Base-by-base conservation (phyloP, 2,888 invertebrate species). In the Aphidius colemani region DNA sequence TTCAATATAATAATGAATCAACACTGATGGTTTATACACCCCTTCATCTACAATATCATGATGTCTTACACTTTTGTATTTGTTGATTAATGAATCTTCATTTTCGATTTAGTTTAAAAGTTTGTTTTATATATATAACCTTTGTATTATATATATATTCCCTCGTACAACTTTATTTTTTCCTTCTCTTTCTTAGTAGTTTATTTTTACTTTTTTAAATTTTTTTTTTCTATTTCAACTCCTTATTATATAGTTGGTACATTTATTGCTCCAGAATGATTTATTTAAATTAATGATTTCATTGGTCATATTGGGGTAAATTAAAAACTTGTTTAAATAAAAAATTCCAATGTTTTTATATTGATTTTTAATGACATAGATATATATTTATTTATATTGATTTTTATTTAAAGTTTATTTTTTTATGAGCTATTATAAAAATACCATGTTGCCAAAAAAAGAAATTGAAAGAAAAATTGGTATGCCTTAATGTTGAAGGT, bases 71-170 rank as follows among this genome's bases (percentile, higher is more conserved):
- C 5, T 30, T 30, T 30, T 30, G 30, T 30, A 30, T 30, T 30
- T 30, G 67, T 76, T 82, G 81, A 82, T 82, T 82, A 82, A 82
- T 82, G 80, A 77, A 75, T 75, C 70, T 74, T 70, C 74, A 73
- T 74, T 78, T 77, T 30, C 76, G 75, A 75, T 76, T 71, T 56
- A 43, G n/a, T 7, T 10, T 53, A 59, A 63, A 51, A 10, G 50
- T 7, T 39, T 43, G 30, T 43, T 56, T 60, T 44, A n/a, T 49
- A 6, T 64, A 43, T n/a, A n/a, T n/a, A n/a, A n/a, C 51, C 11
- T 46, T 43, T 50, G 10, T 13, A 56, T 45, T 45, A 61, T 50
- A 50, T 53, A 10, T 39, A 39, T 41, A 53, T 30, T 30, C 6
- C 1, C 13, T 30, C 6, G 30, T 30, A 30, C 51, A 51, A 51